Evolutionary conservation across 2,888 invertebrate genomes (phyloP).

Genomic region (Steinernema hermaphroditum): DNA sequence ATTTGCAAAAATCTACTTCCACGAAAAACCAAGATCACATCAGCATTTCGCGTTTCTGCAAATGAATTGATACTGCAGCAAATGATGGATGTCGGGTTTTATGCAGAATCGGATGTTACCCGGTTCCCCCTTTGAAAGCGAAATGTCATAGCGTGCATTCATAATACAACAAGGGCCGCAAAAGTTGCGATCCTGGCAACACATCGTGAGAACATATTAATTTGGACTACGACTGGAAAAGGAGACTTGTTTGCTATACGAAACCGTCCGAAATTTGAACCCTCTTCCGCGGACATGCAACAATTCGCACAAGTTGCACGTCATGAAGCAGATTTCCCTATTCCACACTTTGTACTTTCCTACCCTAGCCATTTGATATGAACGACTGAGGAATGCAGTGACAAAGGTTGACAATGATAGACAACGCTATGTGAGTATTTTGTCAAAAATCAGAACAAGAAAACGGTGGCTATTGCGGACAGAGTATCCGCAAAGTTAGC

Average conservation of each 20-base stretch:
- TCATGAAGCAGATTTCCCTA: conserved; percentile 2
- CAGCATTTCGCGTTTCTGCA: neutral
- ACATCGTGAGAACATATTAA: neutral
- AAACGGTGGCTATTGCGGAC: neutral
- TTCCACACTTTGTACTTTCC: neutral
- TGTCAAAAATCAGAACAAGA: neutral
- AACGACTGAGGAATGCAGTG: neutral
- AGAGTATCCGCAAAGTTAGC: neutral
- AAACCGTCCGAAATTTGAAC: neutral
- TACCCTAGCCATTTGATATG: neutral
- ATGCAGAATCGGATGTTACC: neutral
- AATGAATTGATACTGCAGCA: neutral
- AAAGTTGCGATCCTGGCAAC: conserved; percentile 10
- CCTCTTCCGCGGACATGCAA: neutral
- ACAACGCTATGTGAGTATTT: neutral
- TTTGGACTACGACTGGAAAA: neutral
- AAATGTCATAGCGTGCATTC: neutral
- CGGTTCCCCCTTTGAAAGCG: neutral
- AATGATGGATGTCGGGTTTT: neutral
- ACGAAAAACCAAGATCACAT: conserved; percentile 17
- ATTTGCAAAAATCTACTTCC: conserved; percentile 28
- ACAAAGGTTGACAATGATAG: neutral
- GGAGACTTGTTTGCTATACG: conserved; percentile 15
- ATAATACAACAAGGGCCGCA: neutral
- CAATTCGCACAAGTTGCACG: neutral